These are phyloP conservation scores for Drosophila gaucha DNA, from an alignment of 2,888 invertebrate genomes.

Conservation along the genomic window DNA sequence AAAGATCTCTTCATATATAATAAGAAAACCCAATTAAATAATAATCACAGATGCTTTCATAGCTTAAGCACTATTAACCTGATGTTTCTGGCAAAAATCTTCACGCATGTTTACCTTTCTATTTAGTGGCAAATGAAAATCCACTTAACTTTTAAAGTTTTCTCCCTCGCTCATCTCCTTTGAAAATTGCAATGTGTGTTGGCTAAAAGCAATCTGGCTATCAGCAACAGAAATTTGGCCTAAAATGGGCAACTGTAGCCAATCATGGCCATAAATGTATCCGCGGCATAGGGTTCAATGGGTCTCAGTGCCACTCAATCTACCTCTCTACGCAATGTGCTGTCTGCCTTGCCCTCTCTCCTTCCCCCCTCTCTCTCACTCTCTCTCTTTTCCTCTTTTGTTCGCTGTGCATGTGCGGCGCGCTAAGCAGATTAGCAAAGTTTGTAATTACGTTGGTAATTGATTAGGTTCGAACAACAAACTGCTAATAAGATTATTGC, in stretches of 20 bases:
- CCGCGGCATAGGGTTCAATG: constrained; percentile 6
- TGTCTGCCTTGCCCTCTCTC: too few relatives aligned
- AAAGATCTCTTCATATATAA: too few relatives aligned
- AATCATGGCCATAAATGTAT: constrained; percentile 21
- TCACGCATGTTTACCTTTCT: too few relatives aligned
- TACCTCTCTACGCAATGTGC: too few relatives aligned
- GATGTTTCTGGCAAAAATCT: too few relatives aligned
- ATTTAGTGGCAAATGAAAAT: too few relatives aligned
- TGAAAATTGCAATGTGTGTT: not conserved
- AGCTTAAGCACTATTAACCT: too few relatives aligned
- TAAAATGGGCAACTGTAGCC: constrained; percentile 18
- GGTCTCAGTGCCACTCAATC: not conserved
- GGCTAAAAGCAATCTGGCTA: constrained; percentile 13
- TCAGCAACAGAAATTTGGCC: constrained; percentile 23
- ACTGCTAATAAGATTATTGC: constrained; percentile 85
- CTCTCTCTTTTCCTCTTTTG: not conserved
- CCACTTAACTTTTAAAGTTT: not conserved
- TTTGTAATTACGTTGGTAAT: constrained; percentile 85
- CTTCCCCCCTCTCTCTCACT: not conserved
- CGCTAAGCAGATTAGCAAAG: constrained; percentile 84
- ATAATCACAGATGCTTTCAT: too few relatives aligned
- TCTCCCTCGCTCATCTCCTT: not conserved
- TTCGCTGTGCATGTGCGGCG: constrained; percentile 25
- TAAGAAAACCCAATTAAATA: too few relatives aligned
- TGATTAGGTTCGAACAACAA: constrained; percentile 85